These are phyloP conservation scores for Drosophila rufa DNA, from an alignment of 1,140 invertebrate species.

Conservation along the genomic window DNA sequence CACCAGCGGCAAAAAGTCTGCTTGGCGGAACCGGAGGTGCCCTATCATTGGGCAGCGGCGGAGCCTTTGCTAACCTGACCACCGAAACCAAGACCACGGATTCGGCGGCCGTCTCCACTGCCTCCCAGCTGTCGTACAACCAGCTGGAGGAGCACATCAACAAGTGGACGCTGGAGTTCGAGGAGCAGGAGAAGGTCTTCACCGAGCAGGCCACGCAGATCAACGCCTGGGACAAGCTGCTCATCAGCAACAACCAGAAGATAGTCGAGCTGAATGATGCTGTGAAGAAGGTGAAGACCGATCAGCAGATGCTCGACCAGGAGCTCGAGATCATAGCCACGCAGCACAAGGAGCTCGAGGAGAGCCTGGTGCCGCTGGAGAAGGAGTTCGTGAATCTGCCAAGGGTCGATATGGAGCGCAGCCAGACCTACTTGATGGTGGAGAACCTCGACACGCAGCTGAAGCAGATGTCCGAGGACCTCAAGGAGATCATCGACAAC, in stretches of 20 bases:
- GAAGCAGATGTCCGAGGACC: slow-evolving; percentile 96
- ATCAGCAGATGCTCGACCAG: slow-evolving; percentile 95
- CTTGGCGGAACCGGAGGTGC: slow-evolving; percentile 33
- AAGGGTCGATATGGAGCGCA: slow-evolving; percentile 93
- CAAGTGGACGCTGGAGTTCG: slow-evolving; percentile 97
- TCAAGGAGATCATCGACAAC: slow-evolving; percentile 98
- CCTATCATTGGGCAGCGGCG: slow-evolving; percentile 31
- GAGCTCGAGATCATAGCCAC: slow-evolving; percentile 97
- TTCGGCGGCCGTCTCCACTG: slow-evolving; percentile 53
- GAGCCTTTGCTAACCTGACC: slow-evolving; percentile 63
- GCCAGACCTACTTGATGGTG: slow-evolving; percentile 94
- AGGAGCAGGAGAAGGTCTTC: slow-evolving; percentile 97
- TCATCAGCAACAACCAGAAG: slow-evolving; percentile 97
- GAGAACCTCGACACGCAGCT: slow-evolving; percentile 97
- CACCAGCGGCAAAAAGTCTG: slow-evolving; percentile 37
- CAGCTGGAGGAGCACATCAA: slow-evolving; percentile 97
- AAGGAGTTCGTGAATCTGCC: slow-evolving; percentile 90
- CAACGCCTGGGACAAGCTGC: slow-evolving; percentile 96
- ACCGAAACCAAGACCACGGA: slow-evolving; percentile 75
- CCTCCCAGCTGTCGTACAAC: slow-evolving; percentile 90
- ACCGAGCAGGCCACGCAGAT: slow-evolving; percentile 97
- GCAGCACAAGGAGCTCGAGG: slow-evolving; percentile 96
- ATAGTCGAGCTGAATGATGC: slow-evolving; percentile 94
- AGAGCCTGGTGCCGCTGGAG: slow-evolving; percentile 93
- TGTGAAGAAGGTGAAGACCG: slow-evolving; percentile 93